These are phyloP conservation scores for Apodemia hepburni DNA, from an alignment of 2,888 invertebrate genomes.

Conservation along the genomic window DNA sequence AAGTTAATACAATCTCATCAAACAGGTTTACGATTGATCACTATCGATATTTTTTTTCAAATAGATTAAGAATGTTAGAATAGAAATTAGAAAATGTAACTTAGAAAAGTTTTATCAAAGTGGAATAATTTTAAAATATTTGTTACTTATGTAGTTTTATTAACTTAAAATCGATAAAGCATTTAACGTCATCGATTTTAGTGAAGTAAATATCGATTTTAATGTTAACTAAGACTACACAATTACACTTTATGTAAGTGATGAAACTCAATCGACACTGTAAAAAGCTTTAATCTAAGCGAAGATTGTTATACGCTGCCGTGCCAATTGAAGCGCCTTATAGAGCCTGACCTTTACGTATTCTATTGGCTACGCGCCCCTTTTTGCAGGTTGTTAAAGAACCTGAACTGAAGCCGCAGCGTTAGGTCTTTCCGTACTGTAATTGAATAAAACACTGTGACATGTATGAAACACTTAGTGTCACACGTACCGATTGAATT, in stretches of 20 bases:
- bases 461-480: slow-evolving; percentile 39
- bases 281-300: slow-evolving; percentile 65
- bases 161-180: neutral
- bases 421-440: slow-evolving; percentile 98
- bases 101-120: slow-evolving; percentile 28
- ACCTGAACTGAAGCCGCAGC: slow-evolving; percentile 96
- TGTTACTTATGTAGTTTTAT: slow-evolving; percentile 17
- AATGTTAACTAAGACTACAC: slow-evolving; percentile 57
- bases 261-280: slow-evolving; percentile 56
- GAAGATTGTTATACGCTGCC: slow-evolving; percentile 67
- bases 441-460: slow-evolving; percentile 79
- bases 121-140: slow-evolving; percentile 14
- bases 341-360: slow-evolving; percentile 60
- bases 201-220: slow-evolving; percentile 13
- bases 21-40: slow-evolving; percentile 6
- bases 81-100: slow-evolving; percentile 36
- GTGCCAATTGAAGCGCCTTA: slow-evolving; percentile 61
- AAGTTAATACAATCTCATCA: slow-evolving; percentile 25
- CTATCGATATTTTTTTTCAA: slow-evolving; percentile 22
- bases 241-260: slow-evolving; percentile 41
- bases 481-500: slow-evolving; percentile 27
- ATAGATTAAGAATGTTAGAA: slow-evolving; percentile 34
- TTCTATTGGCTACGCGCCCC: slow-evolving; percentile 90
- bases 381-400: slow-evolving; percentile 96
- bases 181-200: slow-evolving; percentile 3